Evolutionary conservation across 1,140 invertebrate genomes (phyloP), one percentile per base, ranked within the genome.

Genomic region (Temnothorax longispinosus): DNA sequence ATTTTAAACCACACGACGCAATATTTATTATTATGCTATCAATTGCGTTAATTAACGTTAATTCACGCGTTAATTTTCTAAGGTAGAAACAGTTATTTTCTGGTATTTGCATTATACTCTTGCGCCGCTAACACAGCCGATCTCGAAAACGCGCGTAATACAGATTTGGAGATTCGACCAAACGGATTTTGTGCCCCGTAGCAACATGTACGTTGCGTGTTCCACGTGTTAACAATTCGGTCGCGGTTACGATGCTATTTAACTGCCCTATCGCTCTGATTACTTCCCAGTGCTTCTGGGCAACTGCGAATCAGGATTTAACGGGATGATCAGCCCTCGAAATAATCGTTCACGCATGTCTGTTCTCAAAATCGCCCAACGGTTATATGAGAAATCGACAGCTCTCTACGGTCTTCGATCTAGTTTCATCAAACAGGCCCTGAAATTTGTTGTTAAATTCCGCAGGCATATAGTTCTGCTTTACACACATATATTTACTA

Each of bases 221-320:
- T 93, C 91, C 92, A 91, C 91, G 92, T 91, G 92, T 92, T 93
- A 93, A 93, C 93, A 93, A 93, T 93, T 93, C 92, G 92, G 90
- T 93, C 92, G 93, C 87, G 92, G 93, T 93, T 93, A 92, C 92
- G 92, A 93, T 92, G 91, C 92, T 93, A 93, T 93, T 93, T 93
- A 93, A 93, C 93, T 93, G 92, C 92, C 91, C 87, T 90, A 89
- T 92, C 92, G 92, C 91, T 92, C 92, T 92, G 93, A 93, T 93
- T 93, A 93, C 92, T 93, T 92, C 92, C 88, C 82, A 87, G 91
- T 91, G 87, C 85, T 85, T 88, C 74, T 85, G 81, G 88, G 76
- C 85, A 81, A 72, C 81, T 52, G 69, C 90, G 90, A 90, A 91
- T 89, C 89, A 86, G 91, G 92, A 93, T 93, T 93, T 93, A 93